Evolutionary conservation across 2,113 vertebrate species (phyloP).

Genomic region (Hypocryptadius cinnamomeus): DNA sequence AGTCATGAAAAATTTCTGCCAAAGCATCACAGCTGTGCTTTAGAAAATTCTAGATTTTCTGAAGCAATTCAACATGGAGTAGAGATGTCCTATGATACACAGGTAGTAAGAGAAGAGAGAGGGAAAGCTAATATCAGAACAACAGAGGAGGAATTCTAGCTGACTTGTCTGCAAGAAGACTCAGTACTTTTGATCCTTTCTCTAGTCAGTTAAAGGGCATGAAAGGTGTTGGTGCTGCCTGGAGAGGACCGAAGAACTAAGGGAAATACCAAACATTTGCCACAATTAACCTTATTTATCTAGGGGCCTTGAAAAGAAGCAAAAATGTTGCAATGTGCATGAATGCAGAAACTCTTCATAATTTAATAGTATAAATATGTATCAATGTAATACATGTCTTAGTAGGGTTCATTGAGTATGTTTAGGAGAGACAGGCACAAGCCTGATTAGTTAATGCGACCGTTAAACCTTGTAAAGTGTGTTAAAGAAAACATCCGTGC

Average conservation of each 20-base stretch:
- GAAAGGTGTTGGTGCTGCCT: not conserved
- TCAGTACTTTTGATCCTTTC: not conserved
- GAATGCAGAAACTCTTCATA: not conserved
- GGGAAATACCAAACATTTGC: not conserved
- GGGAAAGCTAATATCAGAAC: not conserved
- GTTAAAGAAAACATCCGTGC: not conserved
- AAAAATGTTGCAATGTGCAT: not conserved
- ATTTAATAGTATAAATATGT: not conserved
- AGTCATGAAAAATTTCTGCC: not conserved
- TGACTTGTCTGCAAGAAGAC: not conserved
- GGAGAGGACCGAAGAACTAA: not conserved
- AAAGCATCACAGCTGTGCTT: not conserved
- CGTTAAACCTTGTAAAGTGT: not conserved
- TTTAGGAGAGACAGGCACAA: not conserved
- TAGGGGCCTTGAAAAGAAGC: not conserved
- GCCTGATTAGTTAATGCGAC: not conserved
- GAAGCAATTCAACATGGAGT: not conserved
- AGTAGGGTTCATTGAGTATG: not conserved
- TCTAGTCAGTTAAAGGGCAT: not conserved
- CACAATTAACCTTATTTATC: not conserved
- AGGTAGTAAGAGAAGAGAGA: not conserved
- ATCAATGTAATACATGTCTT: not conserved
- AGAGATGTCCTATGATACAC: not conserved
- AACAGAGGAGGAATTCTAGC: not conserved
- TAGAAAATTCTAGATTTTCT: not conserved